These are phyloP conservation scores for Drosophila varians DNA, from an alignment of 1,140 invertebrate genomes.

Conservation along the genomic window DNA sequence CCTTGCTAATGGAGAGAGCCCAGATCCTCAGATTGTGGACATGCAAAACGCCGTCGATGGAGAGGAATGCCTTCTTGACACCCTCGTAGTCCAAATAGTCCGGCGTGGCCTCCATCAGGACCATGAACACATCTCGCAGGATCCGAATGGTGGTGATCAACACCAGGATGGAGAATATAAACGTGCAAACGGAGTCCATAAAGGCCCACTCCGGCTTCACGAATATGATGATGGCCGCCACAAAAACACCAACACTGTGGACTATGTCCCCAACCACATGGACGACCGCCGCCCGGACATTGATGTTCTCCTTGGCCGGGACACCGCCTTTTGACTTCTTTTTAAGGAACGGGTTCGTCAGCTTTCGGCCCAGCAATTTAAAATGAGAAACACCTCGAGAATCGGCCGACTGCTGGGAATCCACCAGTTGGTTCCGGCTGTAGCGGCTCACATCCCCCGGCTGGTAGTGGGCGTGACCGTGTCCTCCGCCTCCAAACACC, in stretches of 20 bases:
- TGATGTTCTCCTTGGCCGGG: slow-evolving; percentile 87
- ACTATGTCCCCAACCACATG: slow-evolving; percentile 96
- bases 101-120: slow-evolving; percentile 98
- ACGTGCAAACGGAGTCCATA: slow-evolving; percentile 95
- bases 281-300: slow-evolving; percentile 94
- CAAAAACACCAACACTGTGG: slow-evolving; percentile 93
- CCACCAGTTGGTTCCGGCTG: neutral
- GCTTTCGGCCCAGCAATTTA: neutral
- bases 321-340: neutral
- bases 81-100: slow-evolving; percentile 81
- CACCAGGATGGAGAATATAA: slow-evolving; percentile 93
- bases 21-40: slow-evolving; percentile 98
- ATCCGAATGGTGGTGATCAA: slow-evolving; percentile 90
- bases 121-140: slow-evolving; percentile 89
- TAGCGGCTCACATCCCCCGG: neutral
- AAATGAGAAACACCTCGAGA: neutral
- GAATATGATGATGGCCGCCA: slow-evolving; percentile 90
- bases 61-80: slow-evolving; percentile 88
- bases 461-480: slow-evolving; percentile 31
- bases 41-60: slow-evolving; percentile 93
- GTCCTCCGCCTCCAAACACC: slow-evolving; percentile 86
- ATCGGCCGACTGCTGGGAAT: neutral
- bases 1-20: slow-evolving; percentile 97
- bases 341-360: slow-evolving; percentile 9
- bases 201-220: slow-evolving; percentile 87